These are phyloP conservation scores for Glaucopsyche alexis DNA, from an alignment of 2,888 invertebrate genomes.

Conservation along the genomic window DNA sequence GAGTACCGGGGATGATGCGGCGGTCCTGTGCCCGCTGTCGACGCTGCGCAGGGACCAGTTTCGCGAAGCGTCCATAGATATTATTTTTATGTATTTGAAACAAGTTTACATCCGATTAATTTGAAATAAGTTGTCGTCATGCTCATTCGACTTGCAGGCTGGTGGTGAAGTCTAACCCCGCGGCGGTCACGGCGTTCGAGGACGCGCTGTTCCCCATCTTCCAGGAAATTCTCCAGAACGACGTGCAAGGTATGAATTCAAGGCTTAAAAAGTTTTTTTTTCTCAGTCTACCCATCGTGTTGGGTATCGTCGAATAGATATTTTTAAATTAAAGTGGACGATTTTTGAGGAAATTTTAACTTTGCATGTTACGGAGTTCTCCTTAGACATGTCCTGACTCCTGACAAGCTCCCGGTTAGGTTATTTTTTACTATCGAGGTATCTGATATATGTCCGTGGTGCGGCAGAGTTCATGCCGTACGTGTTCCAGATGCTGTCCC, in stretches of 20 bases:
- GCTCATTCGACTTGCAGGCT: slow-evolving; percentile 73
- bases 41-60: slow-evolving; percentile 79
- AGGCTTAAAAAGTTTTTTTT: too few relatives aligned
- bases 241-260: slow-evolving; percentile 92
- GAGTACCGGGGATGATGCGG: slow-evolving; percentile 59
- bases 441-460: neutral
- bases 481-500: slow-evolving; percentile 97
- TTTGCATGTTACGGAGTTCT: too few relatives aligned
- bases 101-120: neutral
- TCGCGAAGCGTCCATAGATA: too few relatives aligned
- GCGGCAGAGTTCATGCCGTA: slow-evolving; percentile 96
- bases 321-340: too few relatives aligned
- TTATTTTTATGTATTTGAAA: too few relatives aligned
- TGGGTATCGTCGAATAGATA: too few relatives aligned
- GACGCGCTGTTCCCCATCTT: slow-evolving; percentile 96
- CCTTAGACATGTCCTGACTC: too few relatives aligned
- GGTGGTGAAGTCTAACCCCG: slow-evolving; percentile 90
- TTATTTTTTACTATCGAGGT: too few relatives aligned
- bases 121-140: neutral
- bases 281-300: too few relatives aligned
- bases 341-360: too few relatives aligned
- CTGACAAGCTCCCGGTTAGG: too few relatives aligned
- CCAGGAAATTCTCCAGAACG: slow-evolving; percentile 95
- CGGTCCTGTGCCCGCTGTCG: slow-evolving; percentile 93
- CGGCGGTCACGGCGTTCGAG: slow-evolving; percentile 93